These are phyloP conservation scores for Phaethon lepturus DNA, from an alignment of 2,113 vertebrate genomes.

Conservation along the genomic window DNA sequence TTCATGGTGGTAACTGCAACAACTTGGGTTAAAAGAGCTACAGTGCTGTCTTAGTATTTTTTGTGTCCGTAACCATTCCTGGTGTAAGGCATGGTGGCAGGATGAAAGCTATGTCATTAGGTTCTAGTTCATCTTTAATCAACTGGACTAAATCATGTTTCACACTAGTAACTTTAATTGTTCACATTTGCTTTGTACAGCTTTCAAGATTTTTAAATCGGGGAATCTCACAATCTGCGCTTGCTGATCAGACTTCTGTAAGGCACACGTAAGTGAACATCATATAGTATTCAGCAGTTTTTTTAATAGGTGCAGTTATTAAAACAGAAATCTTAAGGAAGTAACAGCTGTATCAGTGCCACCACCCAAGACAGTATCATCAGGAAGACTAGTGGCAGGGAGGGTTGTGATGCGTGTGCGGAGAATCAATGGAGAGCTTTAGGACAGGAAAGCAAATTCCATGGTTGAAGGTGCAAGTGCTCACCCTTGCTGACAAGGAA, in stretches of 20 bases:
- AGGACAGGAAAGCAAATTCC: not conserved
- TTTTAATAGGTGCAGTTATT: not conserved
- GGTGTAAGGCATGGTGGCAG: not conserved
- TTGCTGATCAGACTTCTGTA: not conserved
- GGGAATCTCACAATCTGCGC: not conserved
- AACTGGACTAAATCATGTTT: not conserved
- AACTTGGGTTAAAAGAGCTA: not conserved
- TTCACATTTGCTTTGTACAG: not conserved
- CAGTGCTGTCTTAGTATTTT: not conserved
- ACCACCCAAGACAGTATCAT: not conserved
- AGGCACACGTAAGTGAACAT: not conserved
- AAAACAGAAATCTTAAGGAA: not conserved
- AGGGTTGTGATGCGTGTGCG: not conserved
- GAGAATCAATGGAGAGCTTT: not conserved
- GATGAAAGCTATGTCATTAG: not conserved
- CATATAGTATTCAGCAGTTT: not conserved
- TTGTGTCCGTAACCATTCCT: not conserved
- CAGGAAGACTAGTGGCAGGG: not conserved
- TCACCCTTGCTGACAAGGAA: not conserved
- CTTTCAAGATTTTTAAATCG: not conserved
- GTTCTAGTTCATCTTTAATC: not conserved
- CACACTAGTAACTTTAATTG: not conserved
- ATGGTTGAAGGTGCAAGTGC: not conserved
- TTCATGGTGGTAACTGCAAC: accelerated
- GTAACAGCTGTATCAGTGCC: not conserved